Base-by-base conservation (phyloP, 2,888 invertebrate genomes). In the Leptopterna dolabrata region DNA sequence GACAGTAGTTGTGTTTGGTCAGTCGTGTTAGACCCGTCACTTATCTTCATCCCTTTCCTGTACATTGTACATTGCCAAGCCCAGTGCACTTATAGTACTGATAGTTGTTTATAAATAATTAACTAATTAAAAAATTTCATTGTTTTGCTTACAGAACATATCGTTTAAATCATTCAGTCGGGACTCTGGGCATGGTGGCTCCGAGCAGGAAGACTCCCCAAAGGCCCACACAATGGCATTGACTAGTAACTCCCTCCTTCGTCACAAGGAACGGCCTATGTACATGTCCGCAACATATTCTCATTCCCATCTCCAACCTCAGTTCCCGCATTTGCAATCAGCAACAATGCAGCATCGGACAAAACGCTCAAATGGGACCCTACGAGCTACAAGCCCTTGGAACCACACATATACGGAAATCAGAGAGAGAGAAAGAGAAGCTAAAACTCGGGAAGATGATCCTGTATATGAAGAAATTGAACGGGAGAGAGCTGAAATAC, bases 381-480 rank as follows among this genome's bases (percentile, higher is more conserved):
- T 89, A 80, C 91, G 92, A 70, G 92, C 92, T 19, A 92, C 93
- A 47, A 93, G 95, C 92, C 92, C 95, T 43, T 93, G 95, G 91
- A 95, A 95, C 91, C 96, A 96, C 91, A 96, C 96, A 0, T 96
- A 96, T 92, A 95, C 95, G 3, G 96, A 96, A 92, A 96, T 96
- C 87, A 93, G 93, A 78, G 94, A 94, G 81, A 87, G 89, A 27
- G 90, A 90, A 76, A 88, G 89, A 29, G 90, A 89, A 11, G 78
- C 93, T 76, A 85, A 89, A 81, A 43, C 93, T 92, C 91, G 92
- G 0, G 93, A 93, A 84, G 96, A 96, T 90, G 96, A 96, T 90
- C 96, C 96, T 0, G 96, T 96, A 1, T 96, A 96, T 91, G 96
- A 96, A 91, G 96, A 96, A 91, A 96, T 96, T 87, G 96, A 96